Conservation (phyloP, 1,140 invertebrate genomes). For the Pseudachorutes palmiensis region DNA sequence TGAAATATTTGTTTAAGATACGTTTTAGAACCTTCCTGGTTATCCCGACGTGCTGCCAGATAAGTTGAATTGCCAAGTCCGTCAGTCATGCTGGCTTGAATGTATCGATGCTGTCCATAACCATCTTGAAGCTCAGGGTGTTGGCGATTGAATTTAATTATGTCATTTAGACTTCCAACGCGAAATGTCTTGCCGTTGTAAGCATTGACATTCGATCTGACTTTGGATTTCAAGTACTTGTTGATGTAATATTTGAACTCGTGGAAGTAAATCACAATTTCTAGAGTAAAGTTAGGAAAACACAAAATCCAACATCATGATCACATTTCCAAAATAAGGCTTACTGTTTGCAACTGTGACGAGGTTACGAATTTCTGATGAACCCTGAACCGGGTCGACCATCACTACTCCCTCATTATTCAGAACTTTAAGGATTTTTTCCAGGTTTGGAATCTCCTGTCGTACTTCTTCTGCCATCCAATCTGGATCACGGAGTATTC, state of each 20-base stretch:
- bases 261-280: not conserved
- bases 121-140: constrained; percentile 1
- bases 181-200: not conserved
- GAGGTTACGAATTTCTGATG: no score
- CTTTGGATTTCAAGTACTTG: not conserved
- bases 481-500: constrained; percentile 5
- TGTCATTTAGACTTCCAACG: constrained; percentile 4
- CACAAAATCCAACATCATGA: not conserved
- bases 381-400: not conserved
- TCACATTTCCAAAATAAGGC: not conserved
- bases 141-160: constrained; percentile 17
- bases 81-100: not conserved
- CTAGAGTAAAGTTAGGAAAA: not conserved
- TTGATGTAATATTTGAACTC: not conserved
- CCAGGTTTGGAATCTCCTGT: not conserved
- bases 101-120: constrained; percentile 9
- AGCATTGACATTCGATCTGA: not conserved
- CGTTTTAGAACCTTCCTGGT: not conserved
- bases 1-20: not conserved
- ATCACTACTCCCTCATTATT: not conserved
- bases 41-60: not conserved
- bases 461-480: not conserved
- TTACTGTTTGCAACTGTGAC: no score
- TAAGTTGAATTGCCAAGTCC: constrained; percentile 16
- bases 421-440: not conserved